These are phyloP conservation scores for Caradrina clavipalpis DNA, from an alignment of 2,888 invertebrate species.

Conservation along the genomic window DNA sequence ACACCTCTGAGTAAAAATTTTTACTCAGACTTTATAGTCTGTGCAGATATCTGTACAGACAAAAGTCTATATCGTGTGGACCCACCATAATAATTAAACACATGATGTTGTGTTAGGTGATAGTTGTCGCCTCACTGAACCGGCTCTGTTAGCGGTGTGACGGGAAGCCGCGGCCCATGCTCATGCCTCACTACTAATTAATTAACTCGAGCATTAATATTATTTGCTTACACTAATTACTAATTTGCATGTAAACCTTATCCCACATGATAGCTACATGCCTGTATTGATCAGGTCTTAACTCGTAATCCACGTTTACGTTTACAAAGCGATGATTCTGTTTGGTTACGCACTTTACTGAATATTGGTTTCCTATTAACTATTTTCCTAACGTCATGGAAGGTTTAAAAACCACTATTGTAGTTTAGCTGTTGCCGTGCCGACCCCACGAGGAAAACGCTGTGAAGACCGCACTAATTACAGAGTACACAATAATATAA, in stretches of 20 bases:
- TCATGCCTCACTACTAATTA: background rate
- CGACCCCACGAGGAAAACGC: too few species aligned
- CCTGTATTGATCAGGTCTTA: background rate
- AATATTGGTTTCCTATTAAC: background rate
- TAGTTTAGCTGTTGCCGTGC: slow-evolving; percentile 13
- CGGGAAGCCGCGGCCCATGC: background rate
- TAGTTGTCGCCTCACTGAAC: background rate
- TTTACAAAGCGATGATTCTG: background rate
- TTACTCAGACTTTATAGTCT: too few species aligned
- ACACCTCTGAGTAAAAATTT: too few species aligned
- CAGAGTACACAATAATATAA: background rate
- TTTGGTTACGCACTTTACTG: background rate
- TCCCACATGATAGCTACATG: background rate
- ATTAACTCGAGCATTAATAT: slow-evolving; percentile 5
- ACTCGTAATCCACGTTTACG: background rate
- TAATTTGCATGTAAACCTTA: background rate
- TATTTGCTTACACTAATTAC: background rate
- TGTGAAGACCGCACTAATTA: slow-evolving; percentile 27
- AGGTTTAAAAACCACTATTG: background rate
- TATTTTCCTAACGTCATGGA: background rate
- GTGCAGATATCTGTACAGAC: too few species aligned
- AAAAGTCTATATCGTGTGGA: too few species aligned
- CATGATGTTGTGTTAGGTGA: background rate
- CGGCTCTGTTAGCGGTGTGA: background rate
- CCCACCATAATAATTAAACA: background rate